Base-by-base conservation (phyloP, 2,113 vertebrate genomes). In the Cyprichromis sp. region DNA sequence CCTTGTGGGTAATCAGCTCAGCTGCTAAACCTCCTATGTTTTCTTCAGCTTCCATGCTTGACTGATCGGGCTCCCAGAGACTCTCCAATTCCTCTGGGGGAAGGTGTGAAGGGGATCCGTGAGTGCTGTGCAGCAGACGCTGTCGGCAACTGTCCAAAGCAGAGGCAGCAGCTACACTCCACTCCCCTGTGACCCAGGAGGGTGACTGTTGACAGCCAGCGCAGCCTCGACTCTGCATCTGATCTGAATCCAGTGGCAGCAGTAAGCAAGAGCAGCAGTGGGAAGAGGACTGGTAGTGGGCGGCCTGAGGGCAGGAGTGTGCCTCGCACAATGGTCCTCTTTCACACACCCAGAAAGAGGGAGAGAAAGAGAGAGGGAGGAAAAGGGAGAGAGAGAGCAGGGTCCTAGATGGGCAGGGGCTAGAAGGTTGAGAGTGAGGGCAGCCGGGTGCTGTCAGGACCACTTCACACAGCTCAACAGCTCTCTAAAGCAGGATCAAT, bases 301-400 rank as follows among this genome's bases (percentile, higher is more conserved):
- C 95, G 94, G 96, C 96, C 96, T 96, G 92, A 95, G 95, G 96
- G 96, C 95, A 95, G 94, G 95, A 97, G 97, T 97, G 98, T 96
- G 97, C 95, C 97, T 97, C 47, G 26, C 94, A 99, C 98, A 99
- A 98, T 97, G 96, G 97, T 90, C 87, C 42, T 95, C 95, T 97
- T 98, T 98, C 97, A 98, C 92, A 86, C 86, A 54, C 90, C 91
- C 93, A 93, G 84, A 91, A 89, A 94, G 94, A 84, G 86, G 83
- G 85, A 66, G 61, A 63, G 0, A 63, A n/a, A 63, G 87, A 71
- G 89, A 92, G 86, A 88, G 86, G 84, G 85, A 91, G 89, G 85
- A 57, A 85, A 76, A 38, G 68, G 24, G 68, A 26, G n/a, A 45
- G 87, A 66, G 82, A 92, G 91, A 86, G 87, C 80, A 89, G 89